Percentiles rank a stretch among this genome's conserved stretches.
phyloP scores from a whole-genome alignment of 2,113 vertebrate species.

The Etia nguti region DNA sequence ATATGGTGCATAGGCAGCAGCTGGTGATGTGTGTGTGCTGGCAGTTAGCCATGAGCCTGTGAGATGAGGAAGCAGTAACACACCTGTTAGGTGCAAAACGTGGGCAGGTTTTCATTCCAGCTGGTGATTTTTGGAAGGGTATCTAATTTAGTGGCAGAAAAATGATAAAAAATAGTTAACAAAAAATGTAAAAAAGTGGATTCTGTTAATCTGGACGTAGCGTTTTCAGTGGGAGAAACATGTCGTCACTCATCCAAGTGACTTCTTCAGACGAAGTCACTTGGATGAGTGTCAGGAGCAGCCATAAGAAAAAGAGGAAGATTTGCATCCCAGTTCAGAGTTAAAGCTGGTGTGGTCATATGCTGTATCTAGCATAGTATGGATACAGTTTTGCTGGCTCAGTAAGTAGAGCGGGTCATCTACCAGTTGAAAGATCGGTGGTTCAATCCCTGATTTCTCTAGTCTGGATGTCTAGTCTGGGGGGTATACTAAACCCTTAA shows the following conservation, averaged over 20 bases:
- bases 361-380: not conserved
- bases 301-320: not conserved
- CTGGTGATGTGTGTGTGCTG: not conserved
- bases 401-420: not conserved
- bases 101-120: not conserved
- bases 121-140: rapidly evolving
- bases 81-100: not conserved
- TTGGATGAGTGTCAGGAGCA: not conserved
- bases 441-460: not conserved
- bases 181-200: not conserved
- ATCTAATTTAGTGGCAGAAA: not conserved
- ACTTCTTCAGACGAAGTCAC: not conserved
- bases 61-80: not conserved
- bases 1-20: not conserved
- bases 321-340: not conserved
- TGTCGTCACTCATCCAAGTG: no score
- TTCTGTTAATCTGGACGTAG: not conserved
- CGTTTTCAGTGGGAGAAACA: no score
- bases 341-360: not conserved
- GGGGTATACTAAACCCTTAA: not conserved
- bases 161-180: not conserved
- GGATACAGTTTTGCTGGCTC: not conserved
- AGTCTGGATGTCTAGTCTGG: no score
- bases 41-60: not conserved
- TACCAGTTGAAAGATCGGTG: not conserved